These are phyloP conservation scores for Crax fasciolata DNA, from an alignment of 2,797 vertebrate genomes.

Conservation along the genomic window DNA sequence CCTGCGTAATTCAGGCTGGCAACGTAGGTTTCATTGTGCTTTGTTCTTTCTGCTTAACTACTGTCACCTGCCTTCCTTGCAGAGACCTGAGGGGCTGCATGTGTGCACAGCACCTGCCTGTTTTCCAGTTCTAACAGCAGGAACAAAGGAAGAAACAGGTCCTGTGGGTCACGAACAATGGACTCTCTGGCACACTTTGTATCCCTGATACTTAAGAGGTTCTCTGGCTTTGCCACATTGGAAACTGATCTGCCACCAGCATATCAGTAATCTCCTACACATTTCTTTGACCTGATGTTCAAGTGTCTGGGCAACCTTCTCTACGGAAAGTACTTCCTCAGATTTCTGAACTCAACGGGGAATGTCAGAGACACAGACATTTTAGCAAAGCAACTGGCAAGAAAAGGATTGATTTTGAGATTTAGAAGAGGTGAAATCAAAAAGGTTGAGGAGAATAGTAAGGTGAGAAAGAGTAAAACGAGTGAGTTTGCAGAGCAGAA, in stretches of 20 bases:
- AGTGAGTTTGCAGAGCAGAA: not conserved
- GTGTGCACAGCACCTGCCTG: not conserved
- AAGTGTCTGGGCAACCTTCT: not conserved
- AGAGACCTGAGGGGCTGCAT: not conserved
- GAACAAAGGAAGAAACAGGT: not conserved
- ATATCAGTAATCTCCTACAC: not conserved
- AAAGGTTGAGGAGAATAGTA: not conserved
- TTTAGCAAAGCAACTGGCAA: not conserved
- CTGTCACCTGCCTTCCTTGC: not conserved
- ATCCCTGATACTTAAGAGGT: not conserved
- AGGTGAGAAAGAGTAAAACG: not conserved
- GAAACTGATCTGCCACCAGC: not conserved
- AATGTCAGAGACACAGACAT: not conserved
- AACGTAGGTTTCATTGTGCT: rapidly evolving
- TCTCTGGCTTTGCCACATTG: not conserved
- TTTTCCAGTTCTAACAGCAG: not conserved
- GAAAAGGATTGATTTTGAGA: not conserved
- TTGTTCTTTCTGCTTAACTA: not conserved
- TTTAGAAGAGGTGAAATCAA: not conserved
- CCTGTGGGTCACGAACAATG: not conserved
- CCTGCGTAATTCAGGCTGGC: not conserved
- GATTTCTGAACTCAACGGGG: not conserved
- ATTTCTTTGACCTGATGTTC: not conserved
- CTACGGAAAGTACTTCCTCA: not conserved
- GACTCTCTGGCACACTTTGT: not conserved